Percentiles rank a stretch among this genome's conserved stretches.
Conservation (phyloP, 2,113 vertebrate genomes). For the Strigops habroptila region DNA sequence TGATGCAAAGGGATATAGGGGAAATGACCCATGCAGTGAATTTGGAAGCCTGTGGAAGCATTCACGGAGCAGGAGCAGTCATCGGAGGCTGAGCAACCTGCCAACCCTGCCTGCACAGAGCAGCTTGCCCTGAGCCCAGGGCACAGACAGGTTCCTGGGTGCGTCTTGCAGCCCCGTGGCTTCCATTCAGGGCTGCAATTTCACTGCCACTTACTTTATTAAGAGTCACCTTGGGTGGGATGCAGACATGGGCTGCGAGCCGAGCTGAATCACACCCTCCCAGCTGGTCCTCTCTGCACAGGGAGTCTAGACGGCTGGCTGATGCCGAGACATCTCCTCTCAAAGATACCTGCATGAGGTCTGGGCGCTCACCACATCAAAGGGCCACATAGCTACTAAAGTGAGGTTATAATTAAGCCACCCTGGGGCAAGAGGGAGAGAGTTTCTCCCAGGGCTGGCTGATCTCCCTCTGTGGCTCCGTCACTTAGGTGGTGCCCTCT, state of each 20-base stretch:
- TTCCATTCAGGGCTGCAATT: neutral
- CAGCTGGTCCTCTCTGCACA: neutral
- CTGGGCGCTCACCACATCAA: constrained; percentile 49
- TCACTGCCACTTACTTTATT: accelerated
- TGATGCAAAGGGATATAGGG: accelerated
- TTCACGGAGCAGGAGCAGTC: neutral
- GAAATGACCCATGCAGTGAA: accelerated
- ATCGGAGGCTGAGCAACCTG: neutral
- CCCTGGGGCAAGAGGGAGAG: neutral
- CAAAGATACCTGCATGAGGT: neutral
- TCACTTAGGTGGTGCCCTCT: neutral
- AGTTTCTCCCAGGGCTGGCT: neutral
- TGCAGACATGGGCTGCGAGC: neutral
- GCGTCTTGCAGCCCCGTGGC: neutral
- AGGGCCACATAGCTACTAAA: constrained; percentile 3
- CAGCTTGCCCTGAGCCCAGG: accelerated
- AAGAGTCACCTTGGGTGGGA: constrained; percentile 3
- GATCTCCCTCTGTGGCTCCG: neutral
- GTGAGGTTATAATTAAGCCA: constrained; percentile 29
- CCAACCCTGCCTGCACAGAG: neutral
- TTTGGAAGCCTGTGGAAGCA: neutral
- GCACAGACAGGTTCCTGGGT: neutral
- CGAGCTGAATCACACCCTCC: constrained; percentile 15
- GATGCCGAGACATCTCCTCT: neutral
- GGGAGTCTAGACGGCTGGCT: constrained; percentile 48